Base-by-base conservation (phyloP, 1,140 invertebrate genomes). In the Chionoecetes opilio region DNA sequence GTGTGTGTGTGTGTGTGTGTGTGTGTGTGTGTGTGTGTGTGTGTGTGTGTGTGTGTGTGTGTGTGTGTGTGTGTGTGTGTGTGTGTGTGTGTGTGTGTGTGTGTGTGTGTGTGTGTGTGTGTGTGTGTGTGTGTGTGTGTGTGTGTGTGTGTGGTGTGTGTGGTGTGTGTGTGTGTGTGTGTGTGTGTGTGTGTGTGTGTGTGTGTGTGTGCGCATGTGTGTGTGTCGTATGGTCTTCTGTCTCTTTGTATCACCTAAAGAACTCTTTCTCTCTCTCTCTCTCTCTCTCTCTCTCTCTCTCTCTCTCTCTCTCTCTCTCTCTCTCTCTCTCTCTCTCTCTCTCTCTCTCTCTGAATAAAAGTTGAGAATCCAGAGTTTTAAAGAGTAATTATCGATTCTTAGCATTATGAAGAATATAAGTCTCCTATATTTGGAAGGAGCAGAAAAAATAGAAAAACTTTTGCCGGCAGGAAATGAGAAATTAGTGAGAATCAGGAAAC, bases 1-100 rank as follows among this genome's bases (percentile, higher is more conserved):
- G 84, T 94, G 84, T 94, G 84, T 94, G 84, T 94, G 84, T 94
- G 53, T 94, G 53, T 86, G 53, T 94, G 53, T 88, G 35, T 84
- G 31, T 93, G 82, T 94, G n/a, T 94, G 46, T 89, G 31, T 31
- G 88, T 46, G 5, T 90, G 26, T 53, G 26, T 29, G 35, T 46
- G 38, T 89, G 9, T 89, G 38, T 89, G 87, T 41, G 37, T 86
- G 84, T 87, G 31, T 87, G 85, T 87, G 85, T 87, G 85, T 35
- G 85, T 9, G 85, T 53, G 9, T 17, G 21, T 21, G 63, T 17
- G 11, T 75, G 26, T n/a, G 11, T 75, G 5, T n/a, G 11, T 53
- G 34, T 87, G 26, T 87, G n/a, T 87, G 3, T 87, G 86, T 87
- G 3, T 87, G 32, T 35, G 26, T 35, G 85, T 87, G 26, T 32